Evolutionary conservation across 2,113 vertebrate genomes (phyloP).

Genomic region (Oxyura jamaicensis): DNA sequence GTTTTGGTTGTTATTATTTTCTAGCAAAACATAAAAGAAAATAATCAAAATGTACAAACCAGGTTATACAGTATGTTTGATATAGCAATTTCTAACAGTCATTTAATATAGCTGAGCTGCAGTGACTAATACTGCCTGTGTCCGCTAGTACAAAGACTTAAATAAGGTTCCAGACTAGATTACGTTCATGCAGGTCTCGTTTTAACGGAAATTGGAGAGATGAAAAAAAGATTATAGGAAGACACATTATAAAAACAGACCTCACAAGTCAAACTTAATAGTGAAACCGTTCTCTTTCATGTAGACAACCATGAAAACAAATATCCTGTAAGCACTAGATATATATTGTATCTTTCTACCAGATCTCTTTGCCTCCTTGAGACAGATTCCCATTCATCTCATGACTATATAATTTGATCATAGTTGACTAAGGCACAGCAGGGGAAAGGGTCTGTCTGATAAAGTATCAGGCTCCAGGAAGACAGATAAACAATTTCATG

Average conservation of each 20-base stretch:
- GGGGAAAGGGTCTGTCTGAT: constrained; percentile 84
- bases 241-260: constrained; percentile 77
- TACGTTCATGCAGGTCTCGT: constrained; percentile 83
- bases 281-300: constrained; percentile 80
- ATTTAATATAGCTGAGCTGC: constrained; percentile 66
- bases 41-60: constrained; percentile 50
- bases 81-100: constrained; percentile 61
- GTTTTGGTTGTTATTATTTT: constrained; percentile 29
- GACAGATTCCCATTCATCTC: constrained; percentile 91
- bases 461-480: constrained; percentile 80
- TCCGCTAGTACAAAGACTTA: constrained; percentile 48
- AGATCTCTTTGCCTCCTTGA: constrained; percentile 88
- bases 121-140: constrained; percentile 64
- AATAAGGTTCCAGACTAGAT: constrained; percentile 82
- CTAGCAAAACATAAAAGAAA: constrained; percentile 59
- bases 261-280: constrained; percentile 79
- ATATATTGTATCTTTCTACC: constrained; percentile 85
- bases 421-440: constrained; percentile 88
- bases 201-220: constrained; percentile 91
- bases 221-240: constrained; percentile 82
- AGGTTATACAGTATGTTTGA: constrained; percentile 50
- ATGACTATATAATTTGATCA: constrained; percentile 92
- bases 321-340: constrained; percentile 92
- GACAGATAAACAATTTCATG: constrained; percentile 72
- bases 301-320: constrained; percentile 91